Evolutionary conservation across 2,797 vertebrate genomes (phyloP).

Genomic region (Rhinophrynus dorsalis): DNA sequence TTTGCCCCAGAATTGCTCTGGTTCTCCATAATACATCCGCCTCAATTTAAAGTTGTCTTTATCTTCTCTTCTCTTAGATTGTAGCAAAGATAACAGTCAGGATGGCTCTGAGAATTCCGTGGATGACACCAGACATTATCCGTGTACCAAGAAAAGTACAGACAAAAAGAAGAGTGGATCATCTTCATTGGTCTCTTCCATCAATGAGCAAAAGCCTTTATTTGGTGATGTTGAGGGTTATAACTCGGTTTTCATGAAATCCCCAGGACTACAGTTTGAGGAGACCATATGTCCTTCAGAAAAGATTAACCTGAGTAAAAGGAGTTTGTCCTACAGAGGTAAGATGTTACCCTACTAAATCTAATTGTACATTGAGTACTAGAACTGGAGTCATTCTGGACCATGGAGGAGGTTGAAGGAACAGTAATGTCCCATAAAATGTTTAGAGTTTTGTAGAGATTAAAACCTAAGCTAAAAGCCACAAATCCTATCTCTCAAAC

Average conservation of each 20-base stretch:
- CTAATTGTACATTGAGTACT: too few species aligned
- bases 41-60: too few species aligned
- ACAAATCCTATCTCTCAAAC: too few species aligned
- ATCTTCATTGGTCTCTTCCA: constrained; percentile 73
- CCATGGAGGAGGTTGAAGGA: too few species aligned
- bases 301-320: constrained; percentile 68
- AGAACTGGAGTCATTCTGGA: too few species aligned
- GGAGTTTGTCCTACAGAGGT: constrained; percentile 82
- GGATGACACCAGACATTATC: constrained; percentile 72
- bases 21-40: too few species aligned
- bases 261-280: constrained; percentile 67
- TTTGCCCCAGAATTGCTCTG: too few species aligned
- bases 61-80: constrained; percentile 62
- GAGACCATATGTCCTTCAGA: constrained; percentile 65
- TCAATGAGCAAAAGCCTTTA: constrained; percentile 83
- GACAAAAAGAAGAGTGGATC: constrained; percentile 76
- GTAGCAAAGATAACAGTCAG: constrained; percentile 65
- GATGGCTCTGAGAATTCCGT: constrained; percentile 68
- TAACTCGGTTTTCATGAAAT: constrained; percentile 69
- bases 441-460: too few species aligned
- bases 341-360: constrained; percentile 42
- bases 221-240: constrained; percentile 77
- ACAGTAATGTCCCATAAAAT: too few species aligned
- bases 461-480: too few species aligned
- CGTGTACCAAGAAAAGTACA: constrained; percentile 76